These are phyloP conservation scores for Misgurnus anguillicaudatus DNA, from an alignment of 2,113 vertebrate species.

Conservation along the genomic window DNA sequence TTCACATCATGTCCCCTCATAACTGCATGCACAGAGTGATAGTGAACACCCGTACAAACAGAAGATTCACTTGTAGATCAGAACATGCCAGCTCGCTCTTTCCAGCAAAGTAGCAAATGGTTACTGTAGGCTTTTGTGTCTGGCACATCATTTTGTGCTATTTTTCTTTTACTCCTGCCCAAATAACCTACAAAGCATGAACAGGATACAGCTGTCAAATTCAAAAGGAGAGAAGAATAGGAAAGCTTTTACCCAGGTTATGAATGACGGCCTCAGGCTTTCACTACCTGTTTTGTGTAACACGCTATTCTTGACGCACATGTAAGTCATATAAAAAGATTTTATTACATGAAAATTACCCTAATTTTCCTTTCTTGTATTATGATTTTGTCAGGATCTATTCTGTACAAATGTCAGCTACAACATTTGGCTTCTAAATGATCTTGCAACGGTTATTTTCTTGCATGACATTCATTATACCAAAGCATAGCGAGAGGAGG, in stretches of 20 bases:
- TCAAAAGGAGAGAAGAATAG: constrained; percentile 3
- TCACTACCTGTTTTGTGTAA: constrained; percentile 10
- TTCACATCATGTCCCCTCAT: not conserved
- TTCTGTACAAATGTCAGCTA: constrained; percentile 37
- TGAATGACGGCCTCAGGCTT: not conserved
- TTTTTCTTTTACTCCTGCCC: not conserved
- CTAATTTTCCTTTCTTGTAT: constrained; percentile 19
- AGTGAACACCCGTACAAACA: not conserved
- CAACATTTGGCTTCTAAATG: constrained; percentile 33
- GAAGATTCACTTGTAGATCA: not conserved
- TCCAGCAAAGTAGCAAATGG: constrained; percentile 1
- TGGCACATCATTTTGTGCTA: not conserved
- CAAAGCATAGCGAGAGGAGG: not conserved
- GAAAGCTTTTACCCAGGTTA: constrained; percentile 4
- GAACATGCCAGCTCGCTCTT: not conserved
- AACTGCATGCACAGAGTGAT: not conserved
- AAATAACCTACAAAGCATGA: not conserved
- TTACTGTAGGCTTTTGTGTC: constrained; percentile 3
- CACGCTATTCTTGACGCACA: constrained; percentile 1
- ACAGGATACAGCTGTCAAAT: not conserved
- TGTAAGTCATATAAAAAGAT: constrained; percentile 7
- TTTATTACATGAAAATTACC: constrained; percentile 33
- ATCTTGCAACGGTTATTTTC: constrained; percentile 38
- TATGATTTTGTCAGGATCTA: constrained; percentile 27
- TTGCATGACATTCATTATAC: constrained; percentile 34